Evolutionary conservation across 2,888 invertebrate genomes (phyloP).

Genomic region (Pecten maximus): DNA sequence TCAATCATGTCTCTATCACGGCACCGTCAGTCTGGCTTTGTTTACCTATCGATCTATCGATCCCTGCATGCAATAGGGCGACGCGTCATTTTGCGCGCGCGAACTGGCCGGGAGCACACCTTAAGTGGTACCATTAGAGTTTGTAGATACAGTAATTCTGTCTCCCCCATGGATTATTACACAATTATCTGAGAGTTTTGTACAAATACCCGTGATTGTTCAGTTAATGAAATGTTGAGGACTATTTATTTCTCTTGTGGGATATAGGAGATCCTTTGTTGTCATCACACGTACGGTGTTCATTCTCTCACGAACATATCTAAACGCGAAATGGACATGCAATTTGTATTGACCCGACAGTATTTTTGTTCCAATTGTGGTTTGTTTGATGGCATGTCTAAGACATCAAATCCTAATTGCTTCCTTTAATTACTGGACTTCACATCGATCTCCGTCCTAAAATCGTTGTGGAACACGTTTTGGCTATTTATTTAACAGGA

Average conservation of each 20-base stretch:
- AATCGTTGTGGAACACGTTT: not conserved
- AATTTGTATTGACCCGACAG: not conserved
- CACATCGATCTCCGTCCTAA: not conserved
- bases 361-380: not conserved
- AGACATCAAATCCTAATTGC: not conserved
- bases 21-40: not conserved
- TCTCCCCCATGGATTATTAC: not conserved
- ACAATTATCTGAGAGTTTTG: not conserved
- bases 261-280: not conserved
- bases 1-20: not conserved
- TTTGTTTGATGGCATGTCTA: not conserved
- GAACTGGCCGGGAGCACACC: not conserved
- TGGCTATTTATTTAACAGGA: not conserved
- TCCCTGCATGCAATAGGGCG: not conserved
- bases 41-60: conserved; percentile 26
- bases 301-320: not conserved
- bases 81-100: not conserved
- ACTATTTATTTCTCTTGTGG: not conserved
- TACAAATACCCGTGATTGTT: conserved; percentile 25
- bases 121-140: conserved; percentile 14
- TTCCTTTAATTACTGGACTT: not conserved
- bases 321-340: conserved; percentile 15
- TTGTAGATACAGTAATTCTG: not conserved
- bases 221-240: conserved; percentile 30
- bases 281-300: not conserved